phyloP scores from a whole-genome alignment of 2,113 vertebrate genomes.

The Hemiprocne comata region DNA sequence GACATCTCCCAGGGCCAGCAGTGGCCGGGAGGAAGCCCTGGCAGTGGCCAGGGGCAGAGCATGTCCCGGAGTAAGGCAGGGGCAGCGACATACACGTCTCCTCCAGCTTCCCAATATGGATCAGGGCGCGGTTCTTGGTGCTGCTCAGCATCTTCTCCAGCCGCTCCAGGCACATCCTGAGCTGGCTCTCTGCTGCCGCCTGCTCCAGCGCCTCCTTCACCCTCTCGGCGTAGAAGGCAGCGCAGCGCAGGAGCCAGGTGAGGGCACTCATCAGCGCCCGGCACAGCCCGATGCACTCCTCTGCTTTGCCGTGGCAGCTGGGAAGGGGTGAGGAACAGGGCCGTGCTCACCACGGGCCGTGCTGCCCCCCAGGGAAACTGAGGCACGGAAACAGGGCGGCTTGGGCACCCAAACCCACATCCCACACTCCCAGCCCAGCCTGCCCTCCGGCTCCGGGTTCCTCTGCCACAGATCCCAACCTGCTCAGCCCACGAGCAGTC shows the following conservation, averaged over 20 bases:
- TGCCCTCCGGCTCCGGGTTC: background rate
- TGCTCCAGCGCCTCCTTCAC: conserved; percentile 82
- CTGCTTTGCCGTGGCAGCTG: conserved; percentile 95
- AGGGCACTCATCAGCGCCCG: conserved; percentile 88
- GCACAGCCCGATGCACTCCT: conserved; percentile 95
- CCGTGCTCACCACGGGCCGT: fast-evolving
- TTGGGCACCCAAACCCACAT: background rate
- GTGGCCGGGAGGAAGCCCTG: background rate
- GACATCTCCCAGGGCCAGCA: background rate
- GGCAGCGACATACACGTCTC: conserved; percentile 82
- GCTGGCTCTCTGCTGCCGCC: conserved; percentile 78
- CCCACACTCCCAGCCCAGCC: fast-evolving
- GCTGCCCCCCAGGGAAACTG: background rate
- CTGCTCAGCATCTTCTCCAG: conserved; percentile 84
- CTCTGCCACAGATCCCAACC: background rate
- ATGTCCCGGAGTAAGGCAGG: background rate
- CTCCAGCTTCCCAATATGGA: conserved; percentile 94
- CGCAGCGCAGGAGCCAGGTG: conserved; percentile 93
- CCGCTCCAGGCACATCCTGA: conserved; percentile 87
- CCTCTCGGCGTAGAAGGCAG: conserved; percentile 85
- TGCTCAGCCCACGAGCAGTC: background rate
- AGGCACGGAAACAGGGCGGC: background rate
- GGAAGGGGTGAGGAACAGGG: background rate
- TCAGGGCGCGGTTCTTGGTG: conserved; percentile 92
- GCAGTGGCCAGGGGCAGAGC: background rate